phyloP scores from a whole-genome alignment of 2,888 invertebrate genomes.

The Hydrotaea cyrtoneurina region DNA sequence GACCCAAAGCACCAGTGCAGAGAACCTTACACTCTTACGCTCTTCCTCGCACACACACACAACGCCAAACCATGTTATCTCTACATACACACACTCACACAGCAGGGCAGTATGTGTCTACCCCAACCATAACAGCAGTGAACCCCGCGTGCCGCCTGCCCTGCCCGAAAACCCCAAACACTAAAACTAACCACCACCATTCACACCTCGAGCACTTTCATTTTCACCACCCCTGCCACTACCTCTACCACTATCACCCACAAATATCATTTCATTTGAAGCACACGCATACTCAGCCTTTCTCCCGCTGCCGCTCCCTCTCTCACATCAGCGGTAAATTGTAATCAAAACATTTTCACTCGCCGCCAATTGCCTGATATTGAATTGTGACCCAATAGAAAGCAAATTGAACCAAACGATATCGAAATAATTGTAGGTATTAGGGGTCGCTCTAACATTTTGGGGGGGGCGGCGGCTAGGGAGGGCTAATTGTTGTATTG shows the following conservation, averaged over 20 bases:
- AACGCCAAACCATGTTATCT: constrained; percentile 10
- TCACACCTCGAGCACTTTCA: not conserved
- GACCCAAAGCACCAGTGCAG: constrained; percentile 57
- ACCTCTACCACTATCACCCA: not conserved
- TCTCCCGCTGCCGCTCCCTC: too few species aligned
- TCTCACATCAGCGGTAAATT: not conserved
- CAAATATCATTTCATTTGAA: too few species aligned
- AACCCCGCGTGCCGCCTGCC: too few species aligned
- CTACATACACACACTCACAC: not conserved
- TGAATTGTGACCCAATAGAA: not conserved
- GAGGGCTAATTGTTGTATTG: too few species aligned
- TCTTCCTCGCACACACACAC: not conserved
- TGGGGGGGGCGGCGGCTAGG: too few species aligned
- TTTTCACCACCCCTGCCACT: not conserved
- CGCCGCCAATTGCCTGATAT: not conserved
- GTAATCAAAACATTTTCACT: constrained; percentile 17
- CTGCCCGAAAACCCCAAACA: not conserved
- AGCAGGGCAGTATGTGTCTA: constrained; percentile 4
- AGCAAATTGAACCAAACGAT: too few species aligned
- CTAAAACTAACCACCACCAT: not conserved
- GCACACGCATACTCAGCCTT: too few species aligned
- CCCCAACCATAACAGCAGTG: not conserved
- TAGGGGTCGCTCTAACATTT: too few species aligned
- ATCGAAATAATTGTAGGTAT: too few species aligned
- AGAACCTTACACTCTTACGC: not conserved